Conservation (phyloP, 1,140 invertebrate species). For the Bombus waltoni region DNA sequence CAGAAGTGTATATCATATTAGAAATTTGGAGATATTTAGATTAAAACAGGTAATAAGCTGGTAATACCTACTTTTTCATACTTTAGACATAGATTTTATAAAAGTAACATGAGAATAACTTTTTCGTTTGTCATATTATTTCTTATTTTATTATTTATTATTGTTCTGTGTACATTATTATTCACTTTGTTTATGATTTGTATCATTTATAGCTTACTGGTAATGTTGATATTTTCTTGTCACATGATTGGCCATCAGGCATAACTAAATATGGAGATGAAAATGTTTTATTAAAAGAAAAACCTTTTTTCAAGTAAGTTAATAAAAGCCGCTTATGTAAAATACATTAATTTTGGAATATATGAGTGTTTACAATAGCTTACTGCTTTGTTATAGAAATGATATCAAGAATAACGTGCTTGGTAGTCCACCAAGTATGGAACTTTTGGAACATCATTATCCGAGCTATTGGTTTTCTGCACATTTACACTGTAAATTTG, state of each 20-base stretch:
- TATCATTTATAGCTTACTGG: constrained; percentile 83
- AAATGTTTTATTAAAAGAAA: constrained; percentile 89
- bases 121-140: not conserved
- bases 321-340: constrained; percentile 52
- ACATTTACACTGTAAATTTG: constrained; percentile 98
- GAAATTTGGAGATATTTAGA: constrained; percentile 95
- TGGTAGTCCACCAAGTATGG: constrained; percentile 92
- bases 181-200: not conserved
- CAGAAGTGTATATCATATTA: constrained; percentile 95
- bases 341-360: not conserved
- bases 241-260: constrained; percentile 98
- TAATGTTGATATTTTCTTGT: constrained; percentile 94
- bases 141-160: constrained; percentile 36
- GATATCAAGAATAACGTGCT: constrained; percentile 92
- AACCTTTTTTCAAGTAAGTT: constrained; percentile 91
- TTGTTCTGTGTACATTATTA: not conserved
- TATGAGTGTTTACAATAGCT: not conserved
- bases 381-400: constrained; percentile 82
- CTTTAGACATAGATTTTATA: not conserved
- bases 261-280: constrained; percentile 94
- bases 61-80: constrained; percentile 71
- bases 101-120: not conserved
- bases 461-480: constrained; percentile 98
- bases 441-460: constrained; percentile 90
- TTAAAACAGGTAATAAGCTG: constrained; percentile 86